A percentile compares a stretch with the other conserved stretches of the same genome.
phyloP scores from a whole-genome alignment of 2,113 vertebrate species.

The Lanius ludovicianus region DNA sequence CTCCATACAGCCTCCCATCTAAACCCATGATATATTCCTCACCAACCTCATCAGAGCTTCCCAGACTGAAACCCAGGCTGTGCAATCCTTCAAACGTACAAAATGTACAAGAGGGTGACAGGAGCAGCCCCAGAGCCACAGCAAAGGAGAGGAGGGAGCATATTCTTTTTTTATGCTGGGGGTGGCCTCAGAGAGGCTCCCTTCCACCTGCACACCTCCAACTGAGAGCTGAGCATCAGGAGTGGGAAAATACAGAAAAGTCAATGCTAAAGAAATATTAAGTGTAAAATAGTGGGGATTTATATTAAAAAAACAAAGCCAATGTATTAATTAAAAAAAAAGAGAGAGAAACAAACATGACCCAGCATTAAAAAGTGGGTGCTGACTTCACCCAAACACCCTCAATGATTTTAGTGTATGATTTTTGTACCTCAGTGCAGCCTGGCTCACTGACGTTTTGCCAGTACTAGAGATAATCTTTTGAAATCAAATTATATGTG shows the following conservation, averaged over 20 bases:
- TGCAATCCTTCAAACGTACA: not conserved
- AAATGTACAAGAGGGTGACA: too few relatives aligned
- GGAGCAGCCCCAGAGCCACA: not conserved
- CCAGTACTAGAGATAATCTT: constrained; percentile 12
- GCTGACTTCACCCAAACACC: not conserved
- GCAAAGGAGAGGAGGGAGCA: not conserved
- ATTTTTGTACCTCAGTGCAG: not conserved
- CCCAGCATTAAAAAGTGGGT: not conserved
- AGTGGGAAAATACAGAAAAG: not conserved
- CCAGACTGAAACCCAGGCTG: not conserved
- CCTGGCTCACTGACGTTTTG: not conserved
- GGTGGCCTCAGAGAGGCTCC: not conserved
- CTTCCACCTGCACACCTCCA: not conserved
- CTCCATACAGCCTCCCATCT: not conserved
- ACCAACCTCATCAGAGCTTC: not conserved
- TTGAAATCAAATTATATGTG: constrained; percentile 29
- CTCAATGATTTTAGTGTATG: not conserved
- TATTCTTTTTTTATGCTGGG: not conserved
- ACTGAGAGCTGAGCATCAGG: not conserved
- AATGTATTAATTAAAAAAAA: not conserved
- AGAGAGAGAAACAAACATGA: not conserved
- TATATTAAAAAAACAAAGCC: accelerated
- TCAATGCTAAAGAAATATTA: not conserved
- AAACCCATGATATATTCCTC: not conserved
- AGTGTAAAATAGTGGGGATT: not conserved